Evolutionary conservation across 2,888 invertebrate species (phyloP), one percentile per base, ranked within the genome.

Genomic region (Agonopterix subpropinquella): DNA sequence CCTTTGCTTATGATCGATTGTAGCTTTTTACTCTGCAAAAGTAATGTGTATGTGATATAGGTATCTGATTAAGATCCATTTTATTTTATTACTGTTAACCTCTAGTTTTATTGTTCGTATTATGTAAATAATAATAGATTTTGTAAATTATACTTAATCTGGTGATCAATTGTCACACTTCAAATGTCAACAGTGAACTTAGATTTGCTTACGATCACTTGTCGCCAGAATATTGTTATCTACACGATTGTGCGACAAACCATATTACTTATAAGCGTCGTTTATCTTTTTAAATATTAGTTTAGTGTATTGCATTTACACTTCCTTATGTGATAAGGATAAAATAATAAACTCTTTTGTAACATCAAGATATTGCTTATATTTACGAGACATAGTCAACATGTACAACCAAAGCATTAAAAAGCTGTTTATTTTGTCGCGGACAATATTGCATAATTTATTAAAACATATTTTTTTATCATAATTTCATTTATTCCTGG

Each of bases 11-110:
- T 64, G 62, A 65, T 63, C 62, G 53, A 64, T 63, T 69, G 64
- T 72, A 67, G 66, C 65, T 73, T 72, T 63, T 68, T 65, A 70
- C 64, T 64, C 62, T 61, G 65, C 65, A 70, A 66, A 65, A 70
- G 73, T 75, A 76, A 76, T 73, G 73, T 78, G 72, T 79, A 80
- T 82, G 82, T 83, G 81, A 84, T 83, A 82, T 78, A 76, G 64
- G 64, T 81, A 79, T 80, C 76, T 80, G 75, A 77, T 70, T 80
- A 79, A 77, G 77, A 76, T 73, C 70, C 75, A 70, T 73, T 76
- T 79, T 73, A 78, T 76, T 80, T 80, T 80, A 77, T 72, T 74
- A 75, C 70, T 70, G 70, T 65, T 74, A 76, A 74, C 70, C 58
- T 68, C 62, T 82, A 80, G 76, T 71, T 78, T 69, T 73, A 79